These are phyloP conservation scores for Polydrusus cervinus DNA, from an alignment of 2,888 invertebrate species.

Conservation along the genomic window DNA sequence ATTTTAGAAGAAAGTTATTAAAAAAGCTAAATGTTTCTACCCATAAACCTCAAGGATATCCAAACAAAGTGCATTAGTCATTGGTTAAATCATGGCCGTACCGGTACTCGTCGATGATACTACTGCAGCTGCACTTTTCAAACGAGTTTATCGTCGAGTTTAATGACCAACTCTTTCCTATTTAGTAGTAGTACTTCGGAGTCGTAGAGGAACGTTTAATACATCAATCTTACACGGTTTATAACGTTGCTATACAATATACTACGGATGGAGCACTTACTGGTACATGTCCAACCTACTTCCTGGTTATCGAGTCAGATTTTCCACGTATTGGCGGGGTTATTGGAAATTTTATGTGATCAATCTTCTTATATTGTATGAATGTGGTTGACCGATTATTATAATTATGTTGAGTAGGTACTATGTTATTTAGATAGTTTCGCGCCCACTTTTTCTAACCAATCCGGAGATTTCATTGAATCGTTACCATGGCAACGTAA, in stretches of 20 bases:
- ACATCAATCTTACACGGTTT: slow-evolving; percentile 6
- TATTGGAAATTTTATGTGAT: too few species aligned
- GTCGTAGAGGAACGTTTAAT: slow-evolving; percentile 11
- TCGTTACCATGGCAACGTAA: too few species aligned
- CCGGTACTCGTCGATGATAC: slow-evolving; percentile 19
- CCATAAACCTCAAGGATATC: too few species aligned
- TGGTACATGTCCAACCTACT: background rate
- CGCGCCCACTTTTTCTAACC: too few species aligned
- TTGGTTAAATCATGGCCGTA: slow-evolving; percentile 4
- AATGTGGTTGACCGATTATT: too few species aligned
- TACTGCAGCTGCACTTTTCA: slow-evolving; percentile 19
- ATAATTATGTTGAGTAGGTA: too few species aligned
- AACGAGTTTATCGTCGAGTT: slow-evolving; percentile 20
- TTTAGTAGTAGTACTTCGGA: background rate
- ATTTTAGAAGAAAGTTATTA: too few species aligned
- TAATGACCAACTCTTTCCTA: slow-evolving; percentile 21
- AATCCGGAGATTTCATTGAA: too few species aligned
- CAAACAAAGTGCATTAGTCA: slow-evolving; percentile 11
- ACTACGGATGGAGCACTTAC: background rate
- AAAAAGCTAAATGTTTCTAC: too few species aligned
- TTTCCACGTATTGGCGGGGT: background rate
- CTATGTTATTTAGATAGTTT: too few species aligned
- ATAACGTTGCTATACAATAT: background rate
- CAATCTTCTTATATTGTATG: too few species aligned
- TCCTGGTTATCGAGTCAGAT: slow-evolving; percentile 15